These are phyloP conservation scores for Kradibia gibbosae DNA, from an alignment of 1,140 invertebrate genomes.

Conservation along the genomic window DNA sequence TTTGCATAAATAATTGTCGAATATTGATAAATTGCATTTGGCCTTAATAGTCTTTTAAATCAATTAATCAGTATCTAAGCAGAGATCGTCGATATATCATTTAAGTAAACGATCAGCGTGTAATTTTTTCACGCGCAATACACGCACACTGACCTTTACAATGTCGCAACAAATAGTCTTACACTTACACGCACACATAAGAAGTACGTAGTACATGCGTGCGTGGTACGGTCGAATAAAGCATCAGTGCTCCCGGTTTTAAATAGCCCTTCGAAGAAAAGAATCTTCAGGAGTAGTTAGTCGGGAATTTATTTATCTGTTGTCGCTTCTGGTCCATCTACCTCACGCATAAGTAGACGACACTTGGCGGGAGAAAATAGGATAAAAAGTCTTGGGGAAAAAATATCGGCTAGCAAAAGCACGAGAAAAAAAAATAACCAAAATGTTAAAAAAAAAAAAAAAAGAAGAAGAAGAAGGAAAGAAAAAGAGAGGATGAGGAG, in stretches of 20 bases:
- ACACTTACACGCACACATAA: background rate
- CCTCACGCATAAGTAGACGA: conserved; percentile 35
- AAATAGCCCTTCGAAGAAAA: background rate
- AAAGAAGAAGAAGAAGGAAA: no score
- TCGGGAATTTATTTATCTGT: background rate
- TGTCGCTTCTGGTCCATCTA: conserved; percentile 25
- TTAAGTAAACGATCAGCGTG: no score
- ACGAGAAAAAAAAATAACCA: background rate
- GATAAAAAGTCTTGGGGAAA: background rate
- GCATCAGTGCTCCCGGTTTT: background rate
- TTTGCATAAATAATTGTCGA: no score
- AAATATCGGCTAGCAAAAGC: background rate
- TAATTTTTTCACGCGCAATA: no score
- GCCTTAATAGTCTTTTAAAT: no score
- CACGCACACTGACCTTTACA: no score
- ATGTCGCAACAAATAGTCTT: no score
- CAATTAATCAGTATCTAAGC: no score
- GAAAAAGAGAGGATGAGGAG: no score
- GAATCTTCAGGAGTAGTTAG: background rate
- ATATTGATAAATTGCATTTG: no score
- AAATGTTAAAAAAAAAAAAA: conserved; percentile 8
- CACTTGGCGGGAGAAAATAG: conserved; percentile 5
- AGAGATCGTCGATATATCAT: no score
- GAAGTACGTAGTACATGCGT: background rate
- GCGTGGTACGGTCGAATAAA: background rate